phyloP scores from a whole-genome alignment of 2,797 vertebrate species.

The Sebastes steindachneri region DNA sequence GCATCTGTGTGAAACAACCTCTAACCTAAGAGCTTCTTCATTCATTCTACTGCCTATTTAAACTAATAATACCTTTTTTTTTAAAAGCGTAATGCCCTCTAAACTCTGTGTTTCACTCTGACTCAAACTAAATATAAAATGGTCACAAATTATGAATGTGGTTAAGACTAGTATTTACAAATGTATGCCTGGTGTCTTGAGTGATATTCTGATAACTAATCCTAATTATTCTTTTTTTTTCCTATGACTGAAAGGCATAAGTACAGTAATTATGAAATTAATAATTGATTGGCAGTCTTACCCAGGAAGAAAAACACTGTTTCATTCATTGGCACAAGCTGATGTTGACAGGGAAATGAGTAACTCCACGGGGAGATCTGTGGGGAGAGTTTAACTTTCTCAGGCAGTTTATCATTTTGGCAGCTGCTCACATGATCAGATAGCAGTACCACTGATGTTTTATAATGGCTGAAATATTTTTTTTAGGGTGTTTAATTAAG shows the following conservation, averaged over 20 bases:
- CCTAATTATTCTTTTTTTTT: slow-evolving; percentile 26
- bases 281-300: slow-evolving; percentile 39
- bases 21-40: background rate
- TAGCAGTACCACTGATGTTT: background rate
- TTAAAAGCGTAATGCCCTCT: background rate
- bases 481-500: slow-evolving; percentile 15
- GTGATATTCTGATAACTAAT: slow-evolving; percentile 33
- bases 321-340: slow-evolving; percentile 45
- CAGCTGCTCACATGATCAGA: slow-evolving; percentile 18
- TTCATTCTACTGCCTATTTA: background rate
- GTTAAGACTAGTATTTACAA: background rate
- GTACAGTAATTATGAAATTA: slow-evolving; percentile 38
- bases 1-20: background rate
- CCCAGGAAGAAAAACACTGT: slow-evolving; percentile 7
- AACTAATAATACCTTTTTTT: background rate
- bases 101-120: background rate
- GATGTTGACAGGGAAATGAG: slow-evolving; percentile 27
- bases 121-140: slow-evolving; percentile 1
- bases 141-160: background rate
- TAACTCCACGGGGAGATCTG: slow-evolving; percentile 16
- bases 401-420: slow-evolving; percentile 40
- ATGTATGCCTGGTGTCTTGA: background rate
- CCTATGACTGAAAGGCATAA: slow-evolving; percentile 23
- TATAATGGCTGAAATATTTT: background rate
- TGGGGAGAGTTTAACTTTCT: slow-evolving; percentile 34